Evolutionary conservation across 2,888 invertebrate species (phyloP).

Genomic region (Hydraecia micacea): DNA sequence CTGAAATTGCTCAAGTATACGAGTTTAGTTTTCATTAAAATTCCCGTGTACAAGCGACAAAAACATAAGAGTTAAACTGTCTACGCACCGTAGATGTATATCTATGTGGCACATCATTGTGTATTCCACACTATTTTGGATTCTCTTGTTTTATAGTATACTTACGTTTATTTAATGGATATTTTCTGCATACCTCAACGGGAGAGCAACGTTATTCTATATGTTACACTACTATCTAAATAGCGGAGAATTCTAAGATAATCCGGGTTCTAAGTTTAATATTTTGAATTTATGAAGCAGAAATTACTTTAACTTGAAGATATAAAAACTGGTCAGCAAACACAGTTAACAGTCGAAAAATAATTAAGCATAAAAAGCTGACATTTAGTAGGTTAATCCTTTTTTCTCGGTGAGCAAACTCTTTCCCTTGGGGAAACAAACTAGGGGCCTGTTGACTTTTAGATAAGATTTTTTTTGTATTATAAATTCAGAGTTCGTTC

Average conservation of each 20-base stretch:
- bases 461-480: conserved; percentile 49
- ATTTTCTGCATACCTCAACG: not conserved
- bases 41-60: conserved; percentile 62
- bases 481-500: conserved; percentile 30
- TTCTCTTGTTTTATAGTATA: not conserved
- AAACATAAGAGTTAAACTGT: conserved; percentile 47
- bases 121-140: conserved; percentile 18
- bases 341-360: conserved; percentile 44
- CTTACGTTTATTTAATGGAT: not conserved
- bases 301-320: conserved; percentile 11
- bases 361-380: conserved; percentile 53
- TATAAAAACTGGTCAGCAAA: conserved; percentile 31
- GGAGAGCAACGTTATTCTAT: not conserved
- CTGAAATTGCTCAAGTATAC: conserved; percentile 86
- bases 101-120: conserved; percentile 24
- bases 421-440: conserved; percentile 55
- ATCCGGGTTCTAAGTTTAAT: not conserved
- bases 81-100: conserved; percentile 27
- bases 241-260: not conserved
- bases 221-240: not conserved
- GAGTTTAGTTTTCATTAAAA: conserved; percentile 77
- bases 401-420: conserved; percentile 62
- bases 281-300: conserved; percentile 5
- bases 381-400: conserved; percentile 63
- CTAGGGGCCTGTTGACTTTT: conserved; percentile 62